phyloP scores from a whole-genome alignment of 2,888 invertebrate species.

The Lasius fuliginosus region DNA sequence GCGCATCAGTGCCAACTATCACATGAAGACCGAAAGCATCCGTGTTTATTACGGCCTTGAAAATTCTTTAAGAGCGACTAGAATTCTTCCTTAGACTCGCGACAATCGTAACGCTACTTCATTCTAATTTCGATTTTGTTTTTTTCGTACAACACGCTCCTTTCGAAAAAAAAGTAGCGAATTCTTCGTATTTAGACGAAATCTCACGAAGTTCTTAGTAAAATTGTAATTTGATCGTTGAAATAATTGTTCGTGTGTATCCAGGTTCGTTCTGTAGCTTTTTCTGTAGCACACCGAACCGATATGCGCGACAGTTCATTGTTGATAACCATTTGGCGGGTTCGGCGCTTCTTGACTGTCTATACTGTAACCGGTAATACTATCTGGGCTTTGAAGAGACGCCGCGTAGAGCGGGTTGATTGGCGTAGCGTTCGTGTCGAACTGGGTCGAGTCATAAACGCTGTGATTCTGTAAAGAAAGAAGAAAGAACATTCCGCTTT shows the following conservation, averaged over 20 bases:
- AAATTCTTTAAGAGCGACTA: conserved; percentile 66
- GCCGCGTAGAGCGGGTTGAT: conserved; percentile 91
- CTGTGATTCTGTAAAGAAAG: conserved; percentile 89
- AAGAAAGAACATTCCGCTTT: conserved; percentile 67
- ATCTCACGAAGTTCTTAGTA: conserved; percentile 44
- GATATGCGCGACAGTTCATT: conserved; percentile 74
- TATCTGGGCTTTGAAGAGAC: conserved; percentile 91
- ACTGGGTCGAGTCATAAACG: conserved; percentile 91
- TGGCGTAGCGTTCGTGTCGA: conserved; percentile 90
- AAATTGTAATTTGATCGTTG: conserved; percentile 54
- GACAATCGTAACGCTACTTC: conserved; percentile 7
- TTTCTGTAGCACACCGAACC: conserved; percentile 36
- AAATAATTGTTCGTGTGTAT: conserved; percentile 35
- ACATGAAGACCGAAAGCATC: conserved; percentile 53
- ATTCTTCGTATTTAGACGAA: conserved; percentile 37
- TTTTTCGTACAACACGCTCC: background rate
- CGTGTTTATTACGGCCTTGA: conserved; percentile 48
- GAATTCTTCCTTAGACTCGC: conserved; percentile 63
- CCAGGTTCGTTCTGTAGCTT: conserved; percentile 31
- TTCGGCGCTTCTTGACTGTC: conserved; percentile 84
- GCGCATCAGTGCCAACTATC: conserved; percentile 55
- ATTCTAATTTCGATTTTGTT: conserved; percentile 1
- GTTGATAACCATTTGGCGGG: conserved; percentile 84
- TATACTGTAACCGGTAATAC: conserved; percentile 89
- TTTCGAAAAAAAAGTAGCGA: conserved; percentile 26